Base-by-base conservation (phyloP, 2,797 vertebrate species). In the Pygocentrus nattereri region DNA sequence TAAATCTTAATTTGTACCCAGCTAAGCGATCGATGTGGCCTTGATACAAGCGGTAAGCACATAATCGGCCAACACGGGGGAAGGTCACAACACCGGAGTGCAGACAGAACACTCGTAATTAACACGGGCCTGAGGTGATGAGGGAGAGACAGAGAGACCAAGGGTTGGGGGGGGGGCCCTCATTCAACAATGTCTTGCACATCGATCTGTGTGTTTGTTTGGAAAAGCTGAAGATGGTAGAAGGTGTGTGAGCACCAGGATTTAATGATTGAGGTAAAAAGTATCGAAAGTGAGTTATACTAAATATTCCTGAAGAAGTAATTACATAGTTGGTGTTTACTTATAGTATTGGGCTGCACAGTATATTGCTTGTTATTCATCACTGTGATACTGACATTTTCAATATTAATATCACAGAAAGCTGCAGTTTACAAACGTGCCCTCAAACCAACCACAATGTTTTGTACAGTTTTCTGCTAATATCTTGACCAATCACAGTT, bases 1-100 rank as follows among this genome's bases (percentile, higher is more conserved):
- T 95, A 95, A 94, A 95, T 94, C 94, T 95, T 95, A 94, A 95
- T 95, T 95, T 95, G 93, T 92, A 92, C 89, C 88, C 88, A 6
- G 79, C 89, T 89, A 88, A 85, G 87, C 85, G 92, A 95, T 95
- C 94, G 85, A 95, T 94, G 89, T 69, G 72, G 86, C 87, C 88
- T 93, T 92, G 90, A 93, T 93, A 74, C 90, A 80, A 85, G 84
- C 85, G 87, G 91, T 87, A 84, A 88, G 91, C 87, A 88, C 84
- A 89, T 89, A 92, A 94, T 91, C 86, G 90, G 89, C 90, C 90
- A 87, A 91, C 87, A 90, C 87, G 31, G 83, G 88, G 89, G 91
- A 93, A 94, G 93, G 94, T 94, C 92, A 92, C 91, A 68, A 74
- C 79, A 67, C 41, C 65, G 65, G 83, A 41, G 86, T 80, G 84